These are phyloP conservation scores for Diorhabda sublineata DNA, from an alignment of 1,140 invertebrate species.

Conservation along the genomic window DNA sequence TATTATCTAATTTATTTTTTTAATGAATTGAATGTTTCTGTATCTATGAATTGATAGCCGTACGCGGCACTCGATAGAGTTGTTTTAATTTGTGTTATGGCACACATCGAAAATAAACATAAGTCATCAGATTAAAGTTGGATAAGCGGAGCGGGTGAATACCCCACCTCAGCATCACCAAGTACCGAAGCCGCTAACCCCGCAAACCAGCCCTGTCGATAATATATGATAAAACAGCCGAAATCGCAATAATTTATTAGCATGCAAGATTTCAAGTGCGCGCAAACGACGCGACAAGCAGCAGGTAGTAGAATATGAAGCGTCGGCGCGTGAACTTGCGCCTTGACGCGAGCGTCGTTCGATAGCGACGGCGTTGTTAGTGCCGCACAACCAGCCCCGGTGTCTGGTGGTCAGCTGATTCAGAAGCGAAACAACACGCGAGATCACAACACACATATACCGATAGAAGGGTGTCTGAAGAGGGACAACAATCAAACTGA, in stretches of 20 bases:
- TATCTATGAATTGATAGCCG: too few relatives aligned
- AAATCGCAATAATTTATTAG: slow-evolving; percentile 37
- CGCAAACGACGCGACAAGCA: slow-evolving; percentile 35
- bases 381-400: slow-evolving; percentile 45
- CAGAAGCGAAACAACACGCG: slow-evolving; percentile 35
- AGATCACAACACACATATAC: slow-evolving; percentile 18
- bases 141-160: background rate
- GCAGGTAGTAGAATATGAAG: slow-evolving; percentile 42
- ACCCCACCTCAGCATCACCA: background rate
- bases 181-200: background rate
- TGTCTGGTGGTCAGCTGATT: slow-evolving; percentile 43
- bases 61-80: too few relatives aligned
- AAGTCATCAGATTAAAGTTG: too few relatives aligned
- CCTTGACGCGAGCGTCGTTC: slow-evolving; percentile 45
- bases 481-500: background rate
- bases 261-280: slow-evolving; percentile 25
- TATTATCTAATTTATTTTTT: too few relatives aligned
- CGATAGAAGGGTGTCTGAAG: background rate
- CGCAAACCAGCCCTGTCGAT: slow-evolving; percentile 10
- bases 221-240: slow-evolving; percentile 32
- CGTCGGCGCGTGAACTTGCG: slow-evolving; percentile 41
- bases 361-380: slow-evolving; percentile 44
- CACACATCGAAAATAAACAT: too few relatives aligned
- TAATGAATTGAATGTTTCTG: too few relatives aligned
- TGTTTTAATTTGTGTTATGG: too few relatives aligned